These are phyloP conservation scores for Philonicus albiceps DNA, from an alignment of 2,888 invertebrate species.

Conservation along the genomic window DNA sequence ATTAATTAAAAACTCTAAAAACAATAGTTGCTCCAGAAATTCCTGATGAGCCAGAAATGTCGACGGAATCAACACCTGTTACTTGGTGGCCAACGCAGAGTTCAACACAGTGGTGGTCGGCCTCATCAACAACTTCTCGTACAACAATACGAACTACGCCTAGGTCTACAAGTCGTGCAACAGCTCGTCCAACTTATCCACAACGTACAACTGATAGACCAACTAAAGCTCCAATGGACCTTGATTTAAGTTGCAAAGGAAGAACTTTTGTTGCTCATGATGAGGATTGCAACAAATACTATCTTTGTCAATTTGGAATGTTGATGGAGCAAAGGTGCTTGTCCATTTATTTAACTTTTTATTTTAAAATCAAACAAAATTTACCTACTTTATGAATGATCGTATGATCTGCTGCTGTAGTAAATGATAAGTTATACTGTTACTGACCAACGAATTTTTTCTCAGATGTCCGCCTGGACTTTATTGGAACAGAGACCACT, in stretches of 20 bases:
- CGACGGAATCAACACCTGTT: constrained; percentile 20
- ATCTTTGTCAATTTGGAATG: constrained; percentile 78
- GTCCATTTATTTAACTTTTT: neutral
- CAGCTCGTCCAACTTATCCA: neutral
- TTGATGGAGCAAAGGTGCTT: constrained; percentile 68
- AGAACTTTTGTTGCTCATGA: constrained; percentile 69
- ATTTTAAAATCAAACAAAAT: neutral
- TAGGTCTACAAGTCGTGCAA: neutral
- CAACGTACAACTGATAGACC: constrained; percentile 20
- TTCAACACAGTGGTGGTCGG: constrained; percentile 15
- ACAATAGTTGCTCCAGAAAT: constrained; percentile 38
- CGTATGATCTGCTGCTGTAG: no score
- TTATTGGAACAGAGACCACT: constrained; percentile 81
- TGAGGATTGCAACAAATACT: constrained; percentile 79
- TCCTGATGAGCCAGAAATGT: neutral
- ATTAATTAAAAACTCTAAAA: neutral
- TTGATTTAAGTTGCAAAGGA: constrained; percentile 53
- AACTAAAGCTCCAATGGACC: neutral
- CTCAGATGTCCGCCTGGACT: constrained; percentile 74
- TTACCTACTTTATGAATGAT: no score
- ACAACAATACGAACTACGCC: constrained; percentile 38
- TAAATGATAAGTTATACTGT: no score
- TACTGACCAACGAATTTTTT: no score
- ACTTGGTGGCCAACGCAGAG: constrained; percentile 23
- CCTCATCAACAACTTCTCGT: constrained; percentile 41